Evolutionary conservation across 2,113 vertebrate species (phyloP).

Genomic region (Chaetodon auriga): DNA sequence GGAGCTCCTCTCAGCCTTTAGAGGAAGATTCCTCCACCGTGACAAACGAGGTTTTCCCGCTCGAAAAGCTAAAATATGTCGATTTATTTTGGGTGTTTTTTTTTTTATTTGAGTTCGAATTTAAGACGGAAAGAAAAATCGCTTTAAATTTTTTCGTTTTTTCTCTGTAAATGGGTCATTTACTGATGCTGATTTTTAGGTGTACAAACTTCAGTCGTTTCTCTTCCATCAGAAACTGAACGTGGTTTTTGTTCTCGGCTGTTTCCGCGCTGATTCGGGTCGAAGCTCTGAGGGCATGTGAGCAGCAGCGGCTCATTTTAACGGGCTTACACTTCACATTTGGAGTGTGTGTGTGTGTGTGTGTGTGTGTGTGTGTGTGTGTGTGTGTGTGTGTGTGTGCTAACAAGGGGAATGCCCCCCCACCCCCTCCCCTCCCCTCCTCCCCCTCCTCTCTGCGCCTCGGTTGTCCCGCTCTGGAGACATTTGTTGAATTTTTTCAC

Average conservation of each 20-base stretch:
- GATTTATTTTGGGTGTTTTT: no score
- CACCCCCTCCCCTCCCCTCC: background rate
- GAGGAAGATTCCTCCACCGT: no score
- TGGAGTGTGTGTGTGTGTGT: conserved; percentile 7
- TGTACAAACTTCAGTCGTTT: background rate
- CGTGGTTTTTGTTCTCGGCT: no score
- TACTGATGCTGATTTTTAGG: background rate
- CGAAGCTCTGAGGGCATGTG: background rate
- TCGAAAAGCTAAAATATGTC: background rate
- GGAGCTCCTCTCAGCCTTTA: no score
- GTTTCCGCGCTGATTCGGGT: background rate
- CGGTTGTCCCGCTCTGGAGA: conserved; percentile 32
- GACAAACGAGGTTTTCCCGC: background rate
- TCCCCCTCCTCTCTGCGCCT: background rate
- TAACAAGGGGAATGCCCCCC: conserved; percentile 70
- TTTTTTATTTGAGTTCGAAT: no score
- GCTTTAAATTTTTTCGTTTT: no score
- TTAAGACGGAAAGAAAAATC: no score
- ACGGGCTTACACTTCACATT: conserved; percentile 19
- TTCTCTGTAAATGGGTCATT: background rate
- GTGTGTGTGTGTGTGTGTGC: conserved; percentile 19
- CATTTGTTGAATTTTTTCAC: conserved; percentile 33
- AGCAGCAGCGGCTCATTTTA: conserved; percentile 2
- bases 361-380: background rate
- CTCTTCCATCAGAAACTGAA: no score